A percentile compares a stretch with the other conserved stretches of the same genome.
These are phyloP conservation scores for Drosophila rufa DNA, from an alignment of 1,140 invertebrate species.

Conservation along the genomic window DNA sequence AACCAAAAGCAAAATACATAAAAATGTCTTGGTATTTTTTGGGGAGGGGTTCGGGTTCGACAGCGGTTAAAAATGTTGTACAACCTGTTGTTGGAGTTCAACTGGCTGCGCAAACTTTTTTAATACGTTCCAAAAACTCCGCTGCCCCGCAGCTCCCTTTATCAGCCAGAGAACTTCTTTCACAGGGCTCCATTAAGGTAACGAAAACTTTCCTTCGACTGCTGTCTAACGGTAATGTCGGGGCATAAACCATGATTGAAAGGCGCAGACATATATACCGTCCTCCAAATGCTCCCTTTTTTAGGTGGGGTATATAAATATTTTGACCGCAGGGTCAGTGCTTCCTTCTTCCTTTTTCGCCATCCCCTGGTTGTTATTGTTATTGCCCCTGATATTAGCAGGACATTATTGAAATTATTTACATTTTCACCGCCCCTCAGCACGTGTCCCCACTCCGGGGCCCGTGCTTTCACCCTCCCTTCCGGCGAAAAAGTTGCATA, in stretches of 20 bases:
- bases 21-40: slow-evolving; percentile 19
- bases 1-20: slow-evolving; percentile 36
- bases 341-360: slow-evolving; percentile 4
- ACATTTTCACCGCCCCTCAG: slow-evolving; percentile 31
- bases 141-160: slow-evolving; percentile 3
- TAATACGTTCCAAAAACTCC: slow-evolving; percentile 51
- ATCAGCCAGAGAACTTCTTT: slow-evolving; percentile 33
- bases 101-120: slow-evolving; percentile 59
- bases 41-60: not conserved
- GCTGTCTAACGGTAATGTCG: slow-evolving; percentile 27
- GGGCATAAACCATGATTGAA: slow-evolving; percentile 67
- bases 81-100: slow-evolving; percentile 61
- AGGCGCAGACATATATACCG: slow-evolving; percentile 32
- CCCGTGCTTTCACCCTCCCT: not conserved
- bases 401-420: slow-evolving; percentile 78
- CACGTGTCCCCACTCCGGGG: not conserved
- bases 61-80: slow-evolving; percentile 29
- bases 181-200: slow-evolving; percentile 59
- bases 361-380: slow-evolving; percentile 30
- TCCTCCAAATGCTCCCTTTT: not conserved
- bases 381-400: slow-evolving; percentile 66
- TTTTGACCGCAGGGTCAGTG: slow-evolving; percentile 58
- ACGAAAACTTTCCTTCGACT: slow-evolving; percentile 56
- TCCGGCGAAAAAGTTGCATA: slow-evolving; percentile 46
- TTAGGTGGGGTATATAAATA: slow-evolving; percentile 38